Evolutionary conservation across 1,140 invertebrate species (phyloP).

Genomic region (Lutraria rhynchaena): DNA sequence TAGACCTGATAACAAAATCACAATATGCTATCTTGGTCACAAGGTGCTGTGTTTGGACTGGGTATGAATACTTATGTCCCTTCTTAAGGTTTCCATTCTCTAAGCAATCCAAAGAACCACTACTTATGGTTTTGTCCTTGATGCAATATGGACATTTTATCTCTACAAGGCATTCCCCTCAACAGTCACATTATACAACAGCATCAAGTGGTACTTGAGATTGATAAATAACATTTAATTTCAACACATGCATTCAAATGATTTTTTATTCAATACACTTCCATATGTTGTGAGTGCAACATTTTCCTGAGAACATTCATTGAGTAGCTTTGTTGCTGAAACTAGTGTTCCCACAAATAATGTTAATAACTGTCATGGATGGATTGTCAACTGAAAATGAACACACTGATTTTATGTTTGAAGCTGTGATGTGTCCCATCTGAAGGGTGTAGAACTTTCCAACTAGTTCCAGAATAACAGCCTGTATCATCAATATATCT

Average conservation of each 20-base stretch:
- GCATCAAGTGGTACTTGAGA: constrained; percentile 42
- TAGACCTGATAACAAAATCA: constrained; percentile 63
- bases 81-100: background rate
- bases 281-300: background rate
- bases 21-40: constrained; percentile 45
- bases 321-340: constrained; percentile 7
- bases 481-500: constrained; percentile 5
- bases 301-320: constrained; percentile 39
- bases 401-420: constrained; percentile 40
- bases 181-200: constrained; percentile 42
- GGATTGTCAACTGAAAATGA: background rate
- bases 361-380: background rate
- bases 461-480: constrained; percentile 38
- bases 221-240: constrained; percentile 15
- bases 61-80: constrained; percentile 49
- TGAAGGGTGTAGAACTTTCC: constrained; percentile 20
- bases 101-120: background rate
- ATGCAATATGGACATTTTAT: constrained; percentile 49
- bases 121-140: background rate
- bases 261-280: background rate
- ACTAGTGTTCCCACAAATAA: background rate
- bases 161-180: constrained; percentile 49
- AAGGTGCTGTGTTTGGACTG: constrained; percentile 58
- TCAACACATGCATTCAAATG: constrained; percentile 3
- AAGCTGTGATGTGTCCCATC: constrained; percentile 56